Evolutionary conservation across 2,888 invertebrate genomes (phyloP).

Genomic region (Poecilobothrus nobilitatus): DNA sequence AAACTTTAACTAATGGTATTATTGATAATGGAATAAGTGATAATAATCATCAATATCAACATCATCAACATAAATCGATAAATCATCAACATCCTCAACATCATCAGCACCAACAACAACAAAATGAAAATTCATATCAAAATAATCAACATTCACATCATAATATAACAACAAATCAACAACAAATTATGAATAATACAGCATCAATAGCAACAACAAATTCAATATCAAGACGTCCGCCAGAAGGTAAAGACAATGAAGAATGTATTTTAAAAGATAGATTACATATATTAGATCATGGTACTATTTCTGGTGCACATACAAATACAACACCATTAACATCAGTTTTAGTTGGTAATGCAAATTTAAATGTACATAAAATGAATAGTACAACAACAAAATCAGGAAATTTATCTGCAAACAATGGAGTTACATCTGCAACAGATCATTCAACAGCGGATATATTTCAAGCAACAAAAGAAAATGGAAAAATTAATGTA

Average conservation of each 20-base stretch:
- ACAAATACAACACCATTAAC: conserved; percentile 5
- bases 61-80: conserved; percentile 27
- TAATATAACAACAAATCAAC: neutral
- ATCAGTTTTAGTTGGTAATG: conserved; percentile 16
- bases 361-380: conserved; percentile 15
- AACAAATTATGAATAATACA: neutral
- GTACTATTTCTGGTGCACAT: conserved; percentile 37
- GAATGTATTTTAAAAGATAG: conserved; percentile 48
- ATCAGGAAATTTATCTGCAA: neutral
- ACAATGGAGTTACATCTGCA: conserved; percentile 45
- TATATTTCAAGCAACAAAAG: conserved; percentile 46
- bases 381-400: neutral
- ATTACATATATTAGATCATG: conserved; percentile 27
- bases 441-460: conserved; percentile 37
- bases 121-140: conserved; percentile 14
- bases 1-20: conserved; percentile 19
- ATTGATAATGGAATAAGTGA: conserved; percentile 12
- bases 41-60: conserved; percentile 31
- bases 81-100: conserved; percentile 23
- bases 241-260: conserved; percentile 77
- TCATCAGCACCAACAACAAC: conserved; percentile 29
- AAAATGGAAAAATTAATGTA: conserved; percentile 82
- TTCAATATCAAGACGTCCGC: conserved; percentile 46
- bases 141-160: neutral
- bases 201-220: neutral